phyloP scores from a whole-genome alignment of 2,113 vertebrate genomes.

The Grus americana region DNA sequence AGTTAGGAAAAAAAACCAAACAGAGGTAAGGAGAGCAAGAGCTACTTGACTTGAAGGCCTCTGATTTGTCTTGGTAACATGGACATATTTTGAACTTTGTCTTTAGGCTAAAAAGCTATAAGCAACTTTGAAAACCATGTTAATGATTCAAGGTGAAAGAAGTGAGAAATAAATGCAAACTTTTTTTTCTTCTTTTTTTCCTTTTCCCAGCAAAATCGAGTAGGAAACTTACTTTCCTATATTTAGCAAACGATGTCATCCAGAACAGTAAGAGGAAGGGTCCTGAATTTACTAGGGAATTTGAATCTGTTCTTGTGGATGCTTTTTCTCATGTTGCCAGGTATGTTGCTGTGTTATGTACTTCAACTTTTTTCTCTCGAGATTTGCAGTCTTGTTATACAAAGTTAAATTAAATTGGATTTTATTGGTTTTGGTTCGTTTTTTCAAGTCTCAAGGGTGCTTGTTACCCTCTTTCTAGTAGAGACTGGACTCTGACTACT shows the following conservation, averaged over 20 bases:
- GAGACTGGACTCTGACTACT: not conserved
- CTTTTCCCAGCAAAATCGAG: conserved; percentile 85
- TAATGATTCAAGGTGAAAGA: not conserved
- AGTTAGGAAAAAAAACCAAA: not conserved
- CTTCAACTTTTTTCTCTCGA: not conserved
- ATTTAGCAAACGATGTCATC: conserved; percentile 97
- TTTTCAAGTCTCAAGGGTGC: not conserved
- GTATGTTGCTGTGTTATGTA: conserved; percentile 62
- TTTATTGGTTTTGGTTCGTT: not conserved
- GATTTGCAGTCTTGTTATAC: not conserved
- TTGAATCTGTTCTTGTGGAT: conserved; percentile 94
- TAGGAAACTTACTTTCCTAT: conserved; percentile 95
- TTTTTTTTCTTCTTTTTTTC: not conserved
- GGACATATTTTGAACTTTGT: not conserved
- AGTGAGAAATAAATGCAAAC: conserved; percentile 17
- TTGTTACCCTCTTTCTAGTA: not conserved
- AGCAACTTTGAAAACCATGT: not conserved
- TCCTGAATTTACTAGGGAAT: conserved; percentile 95
- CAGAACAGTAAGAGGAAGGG: conserved; percentile 99
- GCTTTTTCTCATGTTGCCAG: conserved; percentile 97
- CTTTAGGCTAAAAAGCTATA: not conserved
- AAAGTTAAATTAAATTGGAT: not conserved
- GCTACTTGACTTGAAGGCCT: not conserved
- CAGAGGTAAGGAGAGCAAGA: not conserved
- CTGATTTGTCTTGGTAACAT: not conserved